These are phyloP conservation scores for Agonopterix heracliana DNA, from an alignment of 2,888 invertebrate species.

Conservation along the genomic window DNA sequence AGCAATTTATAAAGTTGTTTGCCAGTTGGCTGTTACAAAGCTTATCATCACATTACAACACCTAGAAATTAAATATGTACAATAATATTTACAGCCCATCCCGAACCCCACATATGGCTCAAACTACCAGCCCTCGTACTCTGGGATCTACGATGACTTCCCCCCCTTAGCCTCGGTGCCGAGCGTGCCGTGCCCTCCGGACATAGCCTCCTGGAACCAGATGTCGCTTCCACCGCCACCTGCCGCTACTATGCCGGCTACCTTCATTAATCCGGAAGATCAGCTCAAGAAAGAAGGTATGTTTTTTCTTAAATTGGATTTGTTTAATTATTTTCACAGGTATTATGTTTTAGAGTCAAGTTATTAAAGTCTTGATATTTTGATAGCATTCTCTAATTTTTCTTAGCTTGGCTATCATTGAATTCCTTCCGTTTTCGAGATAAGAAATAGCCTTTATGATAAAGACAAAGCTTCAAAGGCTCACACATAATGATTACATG, in stretches of 20 bases:
- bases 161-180: slow-evolving; percentile 32
- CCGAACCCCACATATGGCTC: slow-evolving; percentile 26
- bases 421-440: no score
- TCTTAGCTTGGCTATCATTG: no score
- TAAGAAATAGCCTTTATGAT: no score
- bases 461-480: no score
- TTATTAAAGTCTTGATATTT: no score
- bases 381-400: no score
- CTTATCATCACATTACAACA: no score
- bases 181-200: slow-evolving; percentile 34
- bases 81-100: slow-evolving; percentile 21
- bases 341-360: not conserved
- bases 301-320: slow-evolving; percentile 3
- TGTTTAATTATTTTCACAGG: not conserved
- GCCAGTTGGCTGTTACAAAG: no score
- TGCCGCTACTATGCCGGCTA: slow-evolving; percentile 27
- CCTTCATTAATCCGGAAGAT: slow-evolving; percentile 53
- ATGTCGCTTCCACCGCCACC: slow-evolving; percentile 54
- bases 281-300: slow-evolving; percentile 73
- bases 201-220: slow-evolving; percentile 58
- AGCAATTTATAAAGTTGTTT: no score
- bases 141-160: slow-evolving; percentile 62
- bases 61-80: no score
- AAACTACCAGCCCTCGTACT: slow-evolving; percentile 48
- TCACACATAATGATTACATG: no score